These are phyloP conservation scores for Caenorhabditis brenneri DNA, from an alignment of 1,140 invertebrate species.

Conservation along the genomic window DNA sequence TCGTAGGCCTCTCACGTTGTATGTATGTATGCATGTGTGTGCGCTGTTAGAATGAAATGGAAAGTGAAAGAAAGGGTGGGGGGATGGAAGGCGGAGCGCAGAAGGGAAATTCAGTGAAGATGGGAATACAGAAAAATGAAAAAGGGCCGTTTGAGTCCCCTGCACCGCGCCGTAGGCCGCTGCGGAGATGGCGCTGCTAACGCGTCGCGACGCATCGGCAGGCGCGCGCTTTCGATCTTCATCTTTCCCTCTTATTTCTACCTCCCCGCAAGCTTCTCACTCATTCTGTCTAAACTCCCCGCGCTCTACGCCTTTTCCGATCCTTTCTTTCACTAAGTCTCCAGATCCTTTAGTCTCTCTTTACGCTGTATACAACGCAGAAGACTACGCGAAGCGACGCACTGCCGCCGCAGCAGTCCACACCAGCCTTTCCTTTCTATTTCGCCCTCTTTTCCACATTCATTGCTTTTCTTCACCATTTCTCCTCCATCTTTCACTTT, in stretches of 20 bases:
- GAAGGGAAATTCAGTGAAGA: neutral
- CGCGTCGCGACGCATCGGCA: neutral
- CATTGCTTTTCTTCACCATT: constrained; percentile 5
- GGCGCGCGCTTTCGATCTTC: constrained; percentile 18
- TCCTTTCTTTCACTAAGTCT: neutral
- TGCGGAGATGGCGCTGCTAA: constrained; percentile 13
- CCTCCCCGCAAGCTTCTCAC: constrained; percentile 2
- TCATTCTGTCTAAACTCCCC: neutral
- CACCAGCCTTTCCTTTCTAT: constrained; percentile 5
- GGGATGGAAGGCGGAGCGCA: neutral
- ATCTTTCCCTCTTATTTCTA: neutral
- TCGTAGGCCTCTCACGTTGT: neutral
- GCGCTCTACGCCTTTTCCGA: neutral
- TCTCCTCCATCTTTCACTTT: constrained; percentile 12
- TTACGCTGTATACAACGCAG: constrained; percentile 24
- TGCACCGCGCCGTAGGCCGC: constrained; percentile 9
- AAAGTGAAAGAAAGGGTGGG: neutral
- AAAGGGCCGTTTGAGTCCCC: neutral
- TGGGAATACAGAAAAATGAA: neutral
- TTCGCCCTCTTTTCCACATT: constrained; percentile 10
- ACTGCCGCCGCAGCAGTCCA: neutral
- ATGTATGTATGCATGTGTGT: neutral
- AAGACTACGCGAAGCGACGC: constrained; percentile 1
- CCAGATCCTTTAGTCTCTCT: neutral
- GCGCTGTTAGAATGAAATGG: constrained; percentile 26